Conservation (phyloP, 2,888 invertebrate species). For the Eulithis testata region DNA sequence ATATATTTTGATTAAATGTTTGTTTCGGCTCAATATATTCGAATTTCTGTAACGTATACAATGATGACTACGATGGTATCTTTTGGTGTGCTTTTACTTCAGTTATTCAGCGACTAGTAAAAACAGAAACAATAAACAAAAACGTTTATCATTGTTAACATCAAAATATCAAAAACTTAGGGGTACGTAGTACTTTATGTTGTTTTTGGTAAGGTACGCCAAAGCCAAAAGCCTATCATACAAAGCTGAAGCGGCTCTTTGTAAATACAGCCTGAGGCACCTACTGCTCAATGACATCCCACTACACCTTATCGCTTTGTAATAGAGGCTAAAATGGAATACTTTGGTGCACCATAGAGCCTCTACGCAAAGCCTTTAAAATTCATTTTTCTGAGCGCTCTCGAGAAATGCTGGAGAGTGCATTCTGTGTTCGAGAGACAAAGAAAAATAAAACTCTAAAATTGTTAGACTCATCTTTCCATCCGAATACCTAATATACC, state of each 20-base stretch:
- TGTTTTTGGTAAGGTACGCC: conserved; percentile 16
- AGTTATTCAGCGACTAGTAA: too few relatives aligned
- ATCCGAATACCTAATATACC: too few relatives aligned
- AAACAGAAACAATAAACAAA: too few relatives aligned
- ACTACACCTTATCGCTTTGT: conserved; percentile 14
- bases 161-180: not conserved
- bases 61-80: too few relatives aligned
- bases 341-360: conserved; percentile 2
- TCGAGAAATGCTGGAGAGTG: conserved; percentile 21
- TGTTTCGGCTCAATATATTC: conserved; percentile 1
- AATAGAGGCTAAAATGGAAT: conserved; percentile 13
- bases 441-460: not conserved
- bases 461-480: not conserved
- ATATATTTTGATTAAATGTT: conserved; percentile 18
- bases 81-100: too few relatives aligned
- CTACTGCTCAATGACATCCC: conserved; percentile 1
- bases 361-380: conserved; percentile 27
- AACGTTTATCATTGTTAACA: too few relatives aligned
- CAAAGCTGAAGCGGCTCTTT: conserved; percentile 30
- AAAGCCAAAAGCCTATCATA: conserved; percentile 23
- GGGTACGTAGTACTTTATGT: not conserved
- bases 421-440: conserved; percentile 18
- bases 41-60: not conserved
- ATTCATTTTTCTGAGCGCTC: conserved; percentile 35
- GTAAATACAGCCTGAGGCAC: conserved; percentile 28